Base-by-base conservation (phyloP, 2,797 vertebrate species). In the Chaenodraco wilsoni region DNA sequence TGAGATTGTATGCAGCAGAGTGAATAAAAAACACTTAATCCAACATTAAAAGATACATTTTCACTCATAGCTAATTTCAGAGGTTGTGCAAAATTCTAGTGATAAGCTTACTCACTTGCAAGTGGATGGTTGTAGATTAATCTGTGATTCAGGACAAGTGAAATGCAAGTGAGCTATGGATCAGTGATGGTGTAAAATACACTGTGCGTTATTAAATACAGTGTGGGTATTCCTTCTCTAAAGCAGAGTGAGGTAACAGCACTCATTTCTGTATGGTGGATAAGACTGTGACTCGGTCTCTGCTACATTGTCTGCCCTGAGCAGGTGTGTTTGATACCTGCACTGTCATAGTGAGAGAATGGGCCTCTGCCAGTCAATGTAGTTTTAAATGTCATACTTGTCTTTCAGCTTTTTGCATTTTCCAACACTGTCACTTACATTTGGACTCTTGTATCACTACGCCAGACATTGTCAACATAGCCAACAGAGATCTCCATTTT, bases 281-380 rank as follows among this genome's bases (percentile, higher is more conserved):
- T 80, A 83, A 69, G 82, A 85, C 72, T 86, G 79, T 87, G 82
- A 92, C 82, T 92, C 86, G 88, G 84, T 91, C 82, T 94, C 89
- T 94, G 94, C 94, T 95, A 95, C 95, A 95, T 95, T 89, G 83
- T 92, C 89, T 93, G 89, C 92, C 83, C 90, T 88, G 82, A 92
- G 84, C 91, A 92, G 89, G 87, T 90, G 76, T 88, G 83, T 88
- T 87, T 76, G 69, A 69, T 85, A 90, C 84, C 86, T 87, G 85
- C 86, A 62, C 75, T 79, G 50, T 79, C 72, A 70, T 75, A 85
- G 73, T 83, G 85, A 85, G 72, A 88, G 76, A 87, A 85, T 82
- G 82, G 81, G 84, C 79, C 69, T 85, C 59, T 79, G 65, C 72
- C 72, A 67, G 67, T 89, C 75, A 83, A 69, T 74, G 64, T 70